Conservation (phyloP, 2,888 invertebrate genomes). For the Mylabris sibirica region DNA sequence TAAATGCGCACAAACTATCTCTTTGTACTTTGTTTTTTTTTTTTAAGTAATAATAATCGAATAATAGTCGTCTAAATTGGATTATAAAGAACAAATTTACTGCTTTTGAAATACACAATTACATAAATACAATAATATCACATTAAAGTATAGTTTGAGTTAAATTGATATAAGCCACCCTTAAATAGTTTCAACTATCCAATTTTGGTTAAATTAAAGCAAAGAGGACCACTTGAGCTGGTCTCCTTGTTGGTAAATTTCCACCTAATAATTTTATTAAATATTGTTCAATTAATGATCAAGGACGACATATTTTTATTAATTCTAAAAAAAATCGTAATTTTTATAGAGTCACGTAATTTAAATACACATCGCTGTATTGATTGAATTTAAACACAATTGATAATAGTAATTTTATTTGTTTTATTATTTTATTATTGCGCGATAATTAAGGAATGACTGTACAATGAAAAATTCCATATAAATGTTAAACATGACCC, state of each 20-base stretch:
- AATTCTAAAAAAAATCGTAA: neutral
- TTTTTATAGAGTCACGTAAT: neutral
- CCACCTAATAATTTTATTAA: no score
- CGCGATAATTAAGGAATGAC: no score
- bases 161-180: no score
- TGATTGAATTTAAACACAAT: no score
- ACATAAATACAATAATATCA: no score
- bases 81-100: neutral
- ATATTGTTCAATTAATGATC: neutral
- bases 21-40: neutral
- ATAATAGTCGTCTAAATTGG: neutral
- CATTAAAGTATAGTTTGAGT: neutral
- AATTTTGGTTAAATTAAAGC: no score
- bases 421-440: no score
- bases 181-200: no score
- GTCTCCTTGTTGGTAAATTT: neutral
- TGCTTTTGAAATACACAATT: neutral
- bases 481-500: neutral
- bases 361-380: no score
- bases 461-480: neutral
- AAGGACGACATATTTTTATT: neutral
- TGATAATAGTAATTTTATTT: no score
- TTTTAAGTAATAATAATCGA: neutral
- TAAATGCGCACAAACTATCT: neutral
- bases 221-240: no score